These are phyloP conservation scores for Helostoma temminkii DNA, from an alignment of 2,797 vertebrate genomes.

Conservation along the genomic window DNA sequence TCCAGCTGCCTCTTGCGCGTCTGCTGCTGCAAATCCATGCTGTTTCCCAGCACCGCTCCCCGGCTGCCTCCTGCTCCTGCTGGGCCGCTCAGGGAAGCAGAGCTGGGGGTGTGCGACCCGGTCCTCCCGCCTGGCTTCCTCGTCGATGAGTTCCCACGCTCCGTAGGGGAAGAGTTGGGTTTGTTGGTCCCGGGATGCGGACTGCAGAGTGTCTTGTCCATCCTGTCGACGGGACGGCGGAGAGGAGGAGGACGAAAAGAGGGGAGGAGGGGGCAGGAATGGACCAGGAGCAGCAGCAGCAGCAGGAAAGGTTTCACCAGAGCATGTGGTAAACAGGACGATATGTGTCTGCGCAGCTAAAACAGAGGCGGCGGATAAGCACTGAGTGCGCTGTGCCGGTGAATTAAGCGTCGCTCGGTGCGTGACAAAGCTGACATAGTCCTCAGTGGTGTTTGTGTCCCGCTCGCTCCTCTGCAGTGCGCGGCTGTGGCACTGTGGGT, in stretches of 20 bases:
- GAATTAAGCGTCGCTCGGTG: conserved; percentile 49
- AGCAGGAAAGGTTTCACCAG: conserved; percentile 54
- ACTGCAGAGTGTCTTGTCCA: conserved; percentile 82
- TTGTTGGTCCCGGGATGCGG: conserved; percentile 74
- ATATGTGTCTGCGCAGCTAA: conserved; percentile 46
- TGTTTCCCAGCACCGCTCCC: conserved; percentile 71
- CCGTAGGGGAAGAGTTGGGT: conserved; percentile 68
- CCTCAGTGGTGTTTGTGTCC: conserved; percentile 35
- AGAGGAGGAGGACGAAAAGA: conserved; percentile 19
- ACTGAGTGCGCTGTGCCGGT: conserved; percentile 40
- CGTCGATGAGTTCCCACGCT: conserved; percentile 68
- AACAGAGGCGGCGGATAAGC: conserved; percentile 45
- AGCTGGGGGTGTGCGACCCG: conserved; percentile 79
- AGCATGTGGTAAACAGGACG: conserved; percentile 59
- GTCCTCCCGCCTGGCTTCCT: conserved; percentile 69
- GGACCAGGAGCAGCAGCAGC: conserved; percentile 47
- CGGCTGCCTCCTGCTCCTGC: conserved; percentile 70
- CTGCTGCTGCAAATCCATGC: conserved; percentile 70
- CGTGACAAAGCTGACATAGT: conserved; percentile 66
- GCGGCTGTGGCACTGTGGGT: conserved; percentile 49
- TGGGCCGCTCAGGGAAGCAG: conserved; percentile 70
- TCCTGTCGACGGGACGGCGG: conserved; percentile 76
- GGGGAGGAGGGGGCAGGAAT: conserved; percentile 42
- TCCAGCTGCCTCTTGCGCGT: conserved; percentile 86
- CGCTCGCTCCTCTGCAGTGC: conserved; percentile 62